These are phyloP conservation scores for Cantharis flavilabris DNA, from an alignment of 2,888 invertebrate genomes.

Conservation along the genomic window DNA sequence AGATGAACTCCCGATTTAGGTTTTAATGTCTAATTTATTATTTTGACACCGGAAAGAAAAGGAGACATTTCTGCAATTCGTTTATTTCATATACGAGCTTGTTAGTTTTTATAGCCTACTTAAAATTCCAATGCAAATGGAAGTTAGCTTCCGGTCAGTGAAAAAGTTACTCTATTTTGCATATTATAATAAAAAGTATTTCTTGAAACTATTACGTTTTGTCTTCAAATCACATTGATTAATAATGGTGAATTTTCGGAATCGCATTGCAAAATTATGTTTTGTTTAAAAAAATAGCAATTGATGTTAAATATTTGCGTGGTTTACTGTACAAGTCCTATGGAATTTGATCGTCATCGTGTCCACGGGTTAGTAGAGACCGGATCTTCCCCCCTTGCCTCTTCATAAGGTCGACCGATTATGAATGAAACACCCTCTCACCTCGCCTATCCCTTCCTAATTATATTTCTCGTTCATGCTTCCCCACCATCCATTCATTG, in stretches of 20 bases:
- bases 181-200: neutral
- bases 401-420: slow-evolving; percentile 50
- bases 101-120: slow-evolving; percentile 1
- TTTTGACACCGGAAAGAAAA: neutral
- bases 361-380: slow-evolving; percentile 37
- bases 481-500: slow-evolving; percentile 40
- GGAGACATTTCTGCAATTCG: neutral
- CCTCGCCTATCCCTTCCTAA: slow-evolving; percentile 43
- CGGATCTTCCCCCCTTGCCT: slow-evolving; percentile 38
- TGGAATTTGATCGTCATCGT: slow-evolving; percentile 32
- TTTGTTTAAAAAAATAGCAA: neutral
- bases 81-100: neutral
- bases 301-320: slow-evolving; percentile 15
- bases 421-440: slow-evolving; percentile 60
- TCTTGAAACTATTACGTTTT: neutral
- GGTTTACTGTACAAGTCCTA: slow-evolving; percentile 26
- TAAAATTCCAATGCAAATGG: slow-evolving; percentile 2
- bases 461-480: slow-evolving; percentile 47
- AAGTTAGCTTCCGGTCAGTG: slow-evolving; percentile 1
- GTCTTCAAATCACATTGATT: neutral
- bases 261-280: neutral
- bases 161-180: neutral
- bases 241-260: neutral
- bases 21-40: neutral
- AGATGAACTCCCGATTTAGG: neutral